Percentiles rank a stretch among this genome's conserved stretches.
Evolutionary conservation across 2,888 invertebrate species (phyloP).

Genomic region (Eupithecia centaureata): DNA sequence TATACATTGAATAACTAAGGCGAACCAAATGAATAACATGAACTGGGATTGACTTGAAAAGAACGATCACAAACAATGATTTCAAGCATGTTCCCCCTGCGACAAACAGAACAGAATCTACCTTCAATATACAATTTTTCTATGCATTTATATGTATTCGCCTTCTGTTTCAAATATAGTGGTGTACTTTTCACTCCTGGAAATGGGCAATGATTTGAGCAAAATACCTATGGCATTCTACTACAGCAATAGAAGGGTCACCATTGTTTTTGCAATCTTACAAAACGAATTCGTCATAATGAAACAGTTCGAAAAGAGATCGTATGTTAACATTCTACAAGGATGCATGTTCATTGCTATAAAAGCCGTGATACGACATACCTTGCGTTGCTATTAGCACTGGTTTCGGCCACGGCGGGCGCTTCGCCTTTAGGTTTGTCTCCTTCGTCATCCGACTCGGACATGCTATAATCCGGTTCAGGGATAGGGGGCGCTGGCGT

Average conservation of each 20-base stretch:
- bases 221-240: background rate
- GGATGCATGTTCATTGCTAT: background rate
- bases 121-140: constrained; percentile 35
- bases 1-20: background rate
- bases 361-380: constrained; percentile 34
- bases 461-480: constrained; percentile 95
- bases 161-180: constrained; percentile 71
- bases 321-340: background rate
- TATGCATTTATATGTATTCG: constrained; percentile 54
- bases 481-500: constrained; percentile 90
- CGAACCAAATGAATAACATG: background rate
- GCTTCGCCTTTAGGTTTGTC: constrained; percentile 83
- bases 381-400: constrained; percentile 90
- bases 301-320: background rate
- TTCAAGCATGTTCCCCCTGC: constrained; percentile 54
- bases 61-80: constrained; percentile 45
- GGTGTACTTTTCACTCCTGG: constrained; percentile 68
- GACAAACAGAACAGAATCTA: constrained; percentile 42
- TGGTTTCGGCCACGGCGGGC: constrained; percentile 85
- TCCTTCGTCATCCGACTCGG: constrained; percentile 91
- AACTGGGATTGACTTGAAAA: background rate
- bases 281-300: background rate
- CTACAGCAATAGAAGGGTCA: background rate
- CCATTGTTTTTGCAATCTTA: background rate
- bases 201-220: constrained; percentile 51